Evolutionary conservation across 2,797 vertebrate species (phyloP).

Genomic region (Sarcophilus harrisii): DNA sequence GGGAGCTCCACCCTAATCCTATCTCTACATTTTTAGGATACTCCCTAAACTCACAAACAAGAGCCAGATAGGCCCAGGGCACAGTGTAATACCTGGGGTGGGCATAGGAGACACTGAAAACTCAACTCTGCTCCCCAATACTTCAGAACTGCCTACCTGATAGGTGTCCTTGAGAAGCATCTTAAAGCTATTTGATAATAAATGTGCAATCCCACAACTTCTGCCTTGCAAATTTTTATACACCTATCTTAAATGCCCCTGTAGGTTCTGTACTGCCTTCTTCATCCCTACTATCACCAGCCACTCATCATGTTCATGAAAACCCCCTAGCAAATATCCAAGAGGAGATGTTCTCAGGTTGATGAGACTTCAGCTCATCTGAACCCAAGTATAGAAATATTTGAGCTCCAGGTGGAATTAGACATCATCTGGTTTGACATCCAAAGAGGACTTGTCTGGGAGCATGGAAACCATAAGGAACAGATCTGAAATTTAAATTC

Average conservation of each 20-base stretch:
- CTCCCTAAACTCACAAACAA: not conserved
- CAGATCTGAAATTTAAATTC: not conserved
- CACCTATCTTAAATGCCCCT: not conserved
- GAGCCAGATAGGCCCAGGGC: slow-evolving; percentile 38
- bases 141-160: slow-evolving; percentile 7
- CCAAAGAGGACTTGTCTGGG: not conserved
- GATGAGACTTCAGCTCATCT: not conserved
- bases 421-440: not conserved
- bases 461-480: not conserved
- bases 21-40: not conserved
- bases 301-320: not conserved
- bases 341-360: not conserved
- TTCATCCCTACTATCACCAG: not conserved
- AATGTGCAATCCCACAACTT: slow-evolving; percentile 62
- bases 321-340: not conserved
- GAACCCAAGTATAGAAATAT: not conserved
- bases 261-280: not conserved
- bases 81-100: slow-evolving; percentile 43
- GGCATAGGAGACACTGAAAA: slow-evolving; percentile 57
- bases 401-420: not conserved
- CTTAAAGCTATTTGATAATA: slow-evolving; percentile 66
- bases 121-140: not conserved
- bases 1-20: not conserved
- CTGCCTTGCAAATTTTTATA: not conserved
- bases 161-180: not conserved